Base-by-base conservation (phyloP, 1,140 invertebrate genomes). In the Periplaneta americana region DNA sequence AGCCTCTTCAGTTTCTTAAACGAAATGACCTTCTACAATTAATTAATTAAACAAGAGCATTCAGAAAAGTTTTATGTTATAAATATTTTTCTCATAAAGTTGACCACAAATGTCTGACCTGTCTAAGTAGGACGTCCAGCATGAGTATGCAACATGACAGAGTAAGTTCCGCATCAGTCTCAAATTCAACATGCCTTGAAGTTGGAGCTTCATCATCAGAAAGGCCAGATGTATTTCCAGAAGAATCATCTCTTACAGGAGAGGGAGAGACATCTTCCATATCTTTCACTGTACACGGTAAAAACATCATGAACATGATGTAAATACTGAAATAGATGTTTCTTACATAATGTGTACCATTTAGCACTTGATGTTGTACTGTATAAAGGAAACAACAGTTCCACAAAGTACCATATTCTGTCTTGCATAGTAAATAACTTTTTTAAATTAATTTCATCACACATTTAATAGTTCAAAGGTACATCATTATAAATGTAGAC, bases 91-190 rank as follows among this genome's bases (percentile, higher is more conserved):
- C 15, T 9, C 28, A 31, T 75, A 13, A 8, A 9, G 74, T 32
- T 8, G 74, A 75, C 74, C 8, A 80, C 81, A 10, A 80, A 15
- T 81, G 75, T 78, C 84, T 83, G 83, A 96, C 95, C 91, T 99
- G 98, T 90, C 98, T 98, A 6, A 98, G 88, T 48, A 98, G 88
- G 83, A 99, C 94, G 87, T 99, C 98, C 80, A 99, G 89, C 97
- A 99, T 99, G 4, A 99, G 91, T 83, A 99, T 96, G 87, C 97
- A 98, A 85, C 98, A 98, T 6, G 96, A 96, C 11, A 99, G 89
- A 87, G 96, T 96, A 37, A 95, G 90, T 84, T 95, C 94, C 31
- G 91, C 89, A 83, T 93, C 92, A 0, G 90, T 91, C 36, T 91
- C 90, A 83, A 92, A 92, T 86, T 92, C 91, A 32, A 90, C 90